Conservation (phyloP, 2,113 vertebrate species). For the Gymnogyps californianus region DNA sequence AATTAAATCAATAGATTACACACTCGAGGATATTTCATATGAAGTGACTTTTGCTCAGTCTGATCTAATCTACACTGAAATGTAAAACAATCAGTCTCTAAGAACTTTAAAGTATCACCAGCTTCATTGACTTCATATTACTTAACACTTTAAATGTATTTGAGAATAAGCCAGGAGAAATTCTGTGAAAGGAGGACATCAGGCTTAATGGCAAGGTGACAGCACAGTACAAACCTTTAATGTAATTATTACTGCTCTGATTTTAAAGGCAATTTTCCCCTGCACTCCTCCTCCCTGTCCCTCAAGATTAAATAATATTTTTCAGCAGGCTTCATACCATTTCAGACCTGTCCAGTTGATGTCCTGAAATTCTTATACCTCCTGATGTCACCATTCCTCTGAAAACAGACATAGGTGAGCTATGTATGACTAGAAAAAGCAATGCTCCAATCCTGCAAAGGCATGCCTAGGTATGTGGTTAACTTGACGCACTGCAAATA, state of each 20-base stretch:
- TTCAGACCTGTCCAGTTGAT: background rate
- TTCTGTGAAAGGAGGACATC: background rate
- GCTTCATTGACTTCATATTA: background rate
- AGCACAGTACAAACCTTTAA: background rate
- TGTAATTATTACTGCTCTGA: background rate
- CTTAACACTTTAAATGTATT: background rate
- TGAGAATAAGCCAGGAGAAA: background rate
- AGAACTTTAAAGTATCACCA: background rate
- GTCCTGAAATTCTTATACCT: background rate
- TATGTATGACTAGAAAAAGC: background rate
- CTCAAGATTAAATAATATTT: background rate
- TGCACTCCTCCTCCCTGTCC: background rate
- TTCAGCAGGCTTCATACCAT: background rate
- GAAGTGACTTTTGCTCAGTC: background rate
- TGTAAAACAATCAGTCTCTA: background rate
- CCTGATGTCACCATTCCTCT: background rate
- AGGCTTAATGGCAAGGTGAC: background rate
- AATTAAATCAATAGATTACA: slow-evolving; percentile 50
- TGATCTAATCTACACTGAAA: slow-evolving; percentile 23
- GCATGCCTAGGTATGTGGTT: background rate
- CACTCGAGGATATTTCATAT: background rate
- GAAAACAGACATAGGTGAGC: background rate
- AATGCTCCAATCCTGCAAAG: background rate
- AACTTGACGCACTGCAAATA: background rate
- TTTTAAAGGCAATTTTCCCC: background rate